Conservation (phyloP, 2,888 invertebrate species). For the Coelogynopora nodosa region DNA sequence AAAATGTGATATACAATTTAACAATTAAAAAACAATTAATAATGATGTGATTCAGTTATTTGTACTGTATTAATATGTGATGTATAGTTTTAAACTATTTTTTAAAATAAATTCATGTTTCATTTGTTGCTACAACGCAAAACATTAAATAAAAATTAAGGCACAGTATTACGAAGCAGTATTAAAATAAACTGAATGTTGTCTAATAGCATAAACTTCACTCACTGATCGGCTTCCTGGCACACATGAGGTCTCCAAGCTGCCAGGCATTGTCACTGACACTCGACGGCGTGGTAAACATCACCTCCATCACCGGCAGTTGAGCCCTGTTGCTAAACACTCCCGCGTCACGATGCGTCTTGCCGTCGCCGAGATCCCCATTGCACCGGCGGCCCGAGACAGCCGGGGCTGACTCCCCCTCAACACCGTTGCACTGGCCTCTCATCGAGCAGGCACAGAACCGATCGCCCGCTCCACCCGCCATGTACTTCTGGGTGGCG, state of each 20-base stretch:
- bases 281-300: slow-evolving; percentile 36
- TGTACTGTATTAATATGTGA: no score
- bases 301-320: slow-evolving; percentile 51
- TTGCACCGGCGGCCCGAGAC: slow-evolving; percentile 51
- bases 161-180: no score
- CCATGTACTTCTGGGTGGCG: background rate
- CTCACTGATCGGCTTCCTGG: background rate
- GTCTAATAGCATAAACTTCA: no score
- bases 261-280: background rate
- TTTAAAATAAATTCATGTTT: no score
- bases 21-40: no score
- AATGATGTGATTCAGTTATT: no score
- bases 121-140: no score
- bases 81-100: no score
- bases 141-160: no score
- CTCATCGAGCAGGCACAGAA: slow-evolving; percentile 32
- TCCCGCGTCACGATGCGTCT: slow-evolving; percentile 52
- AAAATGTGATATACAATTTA: no score
- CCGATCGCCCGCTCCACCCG: background rate
- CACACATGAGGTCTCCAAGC: slow-evolving; percentile 32
- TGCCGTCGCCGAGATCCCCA: slow-evolving; percentile 53
- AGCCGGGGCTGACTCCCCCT: background rate
- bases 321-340: slow-evolving; percentile 49
- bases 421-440: background rate
- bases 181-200: no score